These are phyloP conservation scores for Xerus rutilus DNA, from an alignment of 2,797 vertebrate genomes.

Conservation along the genomic window DNA sequence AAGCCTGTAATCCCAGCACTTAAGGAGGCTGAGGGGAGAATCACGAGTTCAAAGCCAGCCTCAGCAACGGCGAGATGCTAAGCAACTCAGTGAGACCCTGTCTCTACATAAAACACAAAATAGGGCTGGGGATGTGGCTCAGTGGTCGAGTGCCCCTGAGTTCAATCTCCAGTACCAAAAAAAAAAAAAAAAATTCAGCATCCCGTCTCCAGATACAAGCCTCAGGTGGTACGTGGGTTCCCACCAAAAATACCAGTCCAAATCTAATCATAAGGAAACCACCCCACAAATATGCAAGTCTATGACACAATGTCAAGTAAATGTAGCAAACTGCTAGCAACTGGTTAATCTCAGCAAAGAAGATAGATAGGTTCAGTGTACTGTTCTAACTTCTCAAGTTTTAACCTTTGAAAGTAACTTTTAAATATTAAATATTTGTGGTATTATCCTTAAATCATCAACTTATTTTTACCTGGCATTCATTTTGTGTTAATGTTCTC, in stretches of 20 bases:
- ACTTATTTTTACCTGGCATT: slow-evolving; percentile 18
- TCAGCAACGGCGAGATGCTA: too few relatives aligned
- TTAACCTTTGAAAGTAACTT: slow-evolving; percentile 27
- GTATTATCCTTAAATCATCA: too few relatives aligned
- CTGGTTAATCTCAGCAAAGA: background rate
- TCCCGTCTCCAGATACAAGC: background rate
- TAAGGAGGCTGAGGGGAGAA: too few relatives aligned
- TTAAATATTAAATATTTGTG: background rate
- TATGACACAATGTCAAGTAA: background rate
- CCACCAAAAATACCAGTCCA: background rate
- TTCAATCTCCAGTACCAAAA: too few relatives aligned
- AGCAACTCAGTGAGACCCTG: too few relatives aligned
- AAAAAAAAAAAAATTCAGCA: background rate
- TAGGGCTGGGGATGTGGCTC: too few relatives aligned
- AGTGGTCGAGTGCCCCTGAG: too few relatives aligned
- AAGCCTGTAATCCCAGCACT: too few relatives aligned
- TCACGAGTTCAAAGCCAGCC: too few relatives aligned
- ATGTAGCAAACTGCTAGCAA: background rate
- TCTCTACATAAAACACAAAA: too few relatives aligned
- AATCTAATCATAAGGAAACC: background rate
- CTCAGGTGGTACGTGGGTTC: background rate
- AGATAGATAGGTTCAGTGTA: background rate
- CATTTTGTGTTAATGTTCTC: slow-evolving; percentile 31
- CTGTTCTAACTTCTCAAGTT: background rate
- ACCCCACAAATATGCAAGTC: background rate